Evolutionary conservation across 2,888 invertebrate species (phyloP).

Genomic region (Hirtodrosophila trivittata): DNA sequence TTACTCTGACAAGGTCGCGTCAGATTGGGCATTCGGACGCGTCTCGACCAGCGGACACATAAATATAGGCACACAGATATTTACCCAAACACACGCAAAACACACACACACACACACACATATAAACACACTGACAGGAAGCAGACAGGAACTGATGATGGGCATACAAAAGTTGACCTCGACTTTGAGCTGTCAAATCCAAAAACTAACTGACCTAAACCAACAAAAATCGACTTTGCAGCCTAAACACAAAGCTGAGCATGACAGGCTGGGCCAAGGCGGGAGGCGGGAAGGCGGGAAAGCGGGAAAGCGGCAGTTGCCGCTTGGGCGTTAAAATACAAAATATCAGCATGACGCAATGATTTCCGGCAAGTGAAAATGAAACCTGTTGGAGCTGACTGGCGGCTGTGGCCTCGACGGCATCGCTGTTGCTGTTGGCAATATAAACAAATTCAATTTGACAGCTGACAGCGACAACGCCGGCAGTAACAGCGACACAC

Average conservation of each 20-base stretch:
- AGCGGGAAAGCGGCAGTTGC: slow-evolving; percentile 1
- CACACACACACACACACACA: slow-evolving; percentile 20
- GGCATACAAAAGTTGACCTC: slow-evolving; percentile 81
- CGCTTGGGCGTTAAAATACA: slow-evolving; percentile 79
- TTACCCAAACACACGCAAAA: slow-evolving; percentile 20
- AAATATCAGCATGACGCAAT: slow-evolving; percentile 83
- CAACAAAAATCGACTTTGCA: slow-evolving; percentile 80
- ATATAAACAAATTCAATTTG: slow-evolving; percentile 83
- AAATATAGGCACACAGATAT: slow-evolving; percentile 52
- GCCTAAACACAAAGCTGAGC: slow-evolving; percentile 66
- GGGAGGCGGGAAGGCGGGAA: slow-evolving; percentile 1
- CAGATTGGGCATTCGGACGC: slow-evolving; percentile 52
- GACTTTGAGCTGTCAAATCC: slow-evolving; percentile 82
- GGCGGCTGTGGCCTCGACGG: slow-evolving; percentile 33
- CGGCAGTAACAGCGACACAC: slow-evolving; percentile 37
- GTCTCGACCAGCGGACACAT: slow-evolving; percentile 63
- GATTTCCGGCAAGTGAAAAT: slow-evolving; percentile 80
- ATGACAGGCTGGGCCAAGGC: slow-evolving; percentile 53
- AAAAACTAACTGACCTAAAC: slow-evolving; percentile 82
- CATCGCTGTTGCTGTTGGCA: slow-evolving; percentile 55
- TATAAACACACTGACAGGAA: slow-evolving; percentile 13
- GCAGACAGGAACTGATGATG: slow-evolving; percentile 66
- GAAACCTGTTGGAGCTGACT: slow-evolving; percentile 72
- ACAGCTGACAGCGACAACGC: slow-evolving; percentile 77
- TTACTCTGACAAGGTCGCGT: slow-evolving; percentile 70